phyloP scores from a whole-genome alignment of 1,140 invertebrate genomes.

The Cherax quadricarinatus region DNA sequence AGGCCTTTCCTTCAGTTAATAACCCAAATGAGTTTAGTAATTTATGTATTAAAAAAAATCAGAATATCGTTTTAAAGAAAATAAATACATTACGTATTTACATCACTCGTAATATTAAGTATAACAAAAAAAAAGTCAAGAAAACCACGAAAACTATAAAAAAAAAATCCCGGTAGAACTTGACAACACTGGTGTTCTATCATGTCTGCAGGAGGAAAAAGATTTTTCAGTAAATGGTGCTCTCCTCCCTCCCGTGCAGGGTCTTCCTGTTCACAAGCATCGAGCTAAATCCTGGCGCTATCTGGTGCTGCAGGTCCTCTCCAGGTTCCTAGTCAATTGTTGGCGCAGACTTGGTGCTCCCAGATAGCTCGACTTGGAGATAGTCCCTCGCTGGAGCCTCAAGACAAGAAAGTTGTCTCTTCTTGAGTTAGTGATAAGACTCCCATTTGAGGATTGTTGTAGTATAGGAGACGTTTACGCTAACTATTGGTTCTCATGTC shows the following conservation, averaged over 20 bases:
- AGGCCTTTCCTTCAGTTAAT: too few relatives aligned
- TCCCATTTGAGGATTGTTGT: neutral
- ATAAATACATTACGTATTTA: too few relatives aligned
- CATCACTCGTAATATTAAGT: too few relatives aligned
- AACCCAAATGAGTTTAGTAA: too few relatives aligned
- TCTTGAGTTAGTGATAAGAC: slow-evolving; percentile 15
- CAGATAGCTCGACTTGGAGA: slow-evolving; percentile 6
- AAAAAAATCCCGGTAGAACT: neutral
- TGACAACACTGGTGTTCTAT: neutral
- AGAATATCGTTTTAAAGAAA: too few relatives aligned
- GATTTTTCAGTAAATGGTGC: neutral
- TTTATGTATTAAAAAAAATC: too few relatives aligned
- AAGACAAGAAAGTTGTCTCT: slow-evolving; percentile 4
- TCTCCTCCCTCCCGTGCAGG: neutral
- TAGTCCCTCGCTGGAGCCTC: neutral
- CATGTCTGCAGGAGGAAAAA: neutral
- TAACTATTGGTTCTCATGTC: too few relatives aligned
- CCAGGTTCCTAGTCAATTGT: slow-evolving; percentile 7
- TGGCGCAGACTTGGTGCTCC: neutral
- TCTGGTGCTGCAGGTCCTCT: slow-evolving; percentile 1
- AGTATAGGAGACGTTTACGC: too few relatives aligned
- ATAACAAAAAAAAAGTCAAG: neutral
- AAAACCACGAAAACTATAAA: neutral
- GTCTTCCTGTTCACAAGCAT: neutral
- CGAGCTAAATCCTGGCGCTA: slow-evolving; percentile 5